A percentile compares a stretch with the other conserved stretches of the same genome.
phyloP scores from a whole-genome alignment of 2,888 invertebrate genomes.

The Geotrupes spiniger region DNA sequence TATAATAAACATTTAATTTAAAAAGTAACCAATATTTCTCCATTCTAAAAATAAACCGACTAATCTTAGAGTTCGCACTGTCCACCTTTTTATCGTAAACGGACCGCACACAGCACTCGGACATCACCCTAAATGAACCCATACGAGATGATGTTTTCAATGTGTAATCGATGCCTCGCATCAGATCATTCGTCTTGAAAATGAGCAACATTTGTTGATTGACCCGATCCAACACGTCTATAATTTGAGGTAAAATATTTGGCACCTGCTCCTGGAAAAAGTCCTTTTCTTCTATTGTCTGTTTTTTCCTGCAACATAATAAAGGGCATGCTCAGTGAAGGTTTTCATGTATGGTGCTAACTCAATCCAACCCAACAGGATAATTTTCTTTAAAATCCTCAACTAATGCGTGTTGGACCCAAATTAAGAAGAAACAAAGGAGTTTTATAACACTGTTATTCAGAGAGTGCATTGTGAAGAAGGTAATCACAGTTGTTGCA shows the following conservation, averaged over 20 bases:
- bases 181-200: slow-evolving; percentile 93
- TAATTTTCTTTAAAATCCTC: too few species aligned
- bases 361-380: too few species aligned
- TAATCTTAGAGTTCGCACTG: slow-evolving; percentile 43
- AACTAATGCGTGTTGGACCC: too few species aligned
- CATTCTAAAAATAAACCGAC: slow-evolving; percentile 47
- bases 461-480: too few species aligned
- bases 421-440: too few species aligned
- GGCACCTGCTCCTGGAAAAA: slow-evolving; percentile 77
- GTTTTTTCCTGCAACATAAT: slow-evolving; percentile 25
- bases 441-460: too few species aligned
- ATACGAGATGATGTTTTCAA: slow-evolving; percentile 73
- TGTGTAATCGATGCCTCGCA: slow-evolving; percentile 86
- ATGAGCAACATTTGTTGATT: slow-evolving; percentile 92
- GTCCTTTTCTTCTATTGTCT: slow-evolving; percentile 49
- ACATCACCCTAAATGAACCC: slow-evolving; percentile 88
- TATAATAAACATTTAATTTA: slow-evolving; percentile 45
- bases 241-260: slow-evolving; percentile 74
- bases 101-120: slow-evolving; percentile 78
- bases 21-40: slow-evolving; percentile 50
- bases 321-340: background rate
- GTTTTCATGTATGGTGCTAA: too few species aligned
- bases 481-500: too few species aligned
- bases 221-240: slow-evolving; percentile 81
- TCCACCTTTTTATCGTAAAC: slow-evolving; percentile 62